Conservation (phyloP, 2,888 invertebrate species). For the Dione juno region DNA sequence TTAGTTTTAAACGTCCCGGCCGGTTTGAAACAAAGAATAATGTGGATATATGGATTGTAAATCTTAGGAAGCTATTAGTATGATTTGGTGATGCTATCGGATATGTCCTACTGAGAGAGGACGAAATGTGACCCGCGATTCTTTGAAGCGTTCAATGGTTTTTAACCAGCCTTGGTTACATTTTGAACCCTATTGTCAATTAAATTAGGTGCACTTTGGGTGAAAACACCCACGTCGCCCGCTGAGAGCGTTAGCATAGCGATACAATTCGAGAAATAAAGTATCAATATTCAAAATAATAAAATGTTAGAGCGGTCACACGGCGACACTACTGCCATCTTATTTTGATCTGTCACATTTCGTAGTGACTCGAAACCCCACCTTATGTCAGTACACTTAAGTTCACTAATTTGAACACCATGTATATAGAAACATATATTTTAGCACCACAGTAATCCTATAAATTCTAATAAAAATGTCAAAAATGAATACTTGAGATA, state of each 20-base stretch:
- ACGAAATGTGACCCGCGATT: slow-evolving; percentile 68
- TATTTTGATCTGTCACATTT: slow-evolving; percentile 48
- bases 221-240: slow-evolving; percentile 58
- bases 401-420: slow-evolving; percentile 39
- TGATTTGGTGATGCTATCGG: slow-evolving; percentile 66
- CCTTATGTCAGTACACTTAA: slow-evolving; percentile 57
- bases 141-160: slow-evolving; percentile 68
- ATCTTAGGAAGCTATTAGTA: slow-evolving; percentile 49
- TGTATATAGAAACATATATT: slow-evolving; percentile 48
- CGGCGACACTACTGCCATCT: slow-evolving; percentile 64
- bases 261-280: slow-evolving; percentile 78
- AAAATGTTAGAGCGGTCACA: slow-evolving; percentile 81
- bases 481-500: slow-evolving; percentile 81
- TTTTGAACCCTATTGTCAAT: slow-evolving; percentile 53
- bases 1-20: slow-evolving; percentile 17
- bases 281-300: slow-evolving; percentile 81
- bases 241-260: slow-evolving; percentile 79
- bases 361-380: slow-evolving; percentile 51
- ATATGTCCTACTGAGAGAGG: slow-evolving; percentile 66
- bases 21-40: slow-evolving; percentile 35
- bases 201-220: slow-evolving; percentile 55
- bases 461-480: slow-evolving; percentile 83
- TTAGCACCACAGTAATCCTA: slow-evolving; percentile 64
- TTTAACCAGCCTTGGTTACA: slow-evolving; percentile 46
- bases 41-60: slow-evolving; percentile 21